Percentiles rank a stretch among this genome's conserved stretches.
phyloP scores from a whole-genome alignment of 1,140 invertebrate species.

The Alviniconcha marisindica region DNA sequence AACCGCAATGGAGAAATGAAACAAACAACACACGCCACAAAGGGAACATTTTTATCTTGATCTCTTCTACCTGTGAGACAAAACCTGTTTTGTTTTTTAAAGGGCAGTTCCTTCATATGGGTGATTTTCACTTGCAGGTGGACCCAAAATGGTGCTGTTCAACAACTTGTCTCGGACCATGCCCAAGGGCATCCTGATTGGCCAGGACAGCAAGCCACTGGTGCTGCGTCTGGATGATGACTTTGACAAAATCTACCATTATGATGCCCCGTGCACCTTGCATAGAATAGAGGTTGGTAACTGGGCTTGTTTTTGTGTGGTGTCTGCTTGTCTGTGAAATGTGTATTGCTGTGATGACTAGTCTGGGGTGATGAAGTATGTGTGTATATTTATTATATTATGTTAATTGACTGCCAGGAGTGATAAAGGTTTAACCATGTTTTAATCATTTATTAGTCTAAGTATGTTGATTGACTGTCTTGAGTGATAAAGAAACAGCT shows the following conservation, averaged over 20 bases:
- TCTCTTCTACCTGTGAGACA: no score
- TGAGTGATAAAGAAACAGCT: no score
- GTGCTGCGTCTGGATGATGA: constrained; percentile 85
- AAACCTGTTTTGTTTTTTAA: no score
- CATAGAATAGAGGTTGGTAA: constrained; percentile 82
- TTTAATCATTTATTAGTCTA: no score
- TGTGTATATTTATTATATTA: not conserved
- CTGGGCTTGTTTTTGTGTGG: no score
- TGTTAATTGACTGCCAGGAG: not conserved
- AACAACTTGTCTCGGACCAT: constrained; percentile 90
- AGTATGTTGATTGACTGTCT: no score
- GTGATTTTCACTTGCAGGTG: no score
- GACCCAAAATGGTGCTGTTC: constrained; percentile 87
- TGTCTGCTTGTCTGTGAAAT: not conserved
- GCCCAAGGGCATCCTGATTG: constrained; percentile 88
- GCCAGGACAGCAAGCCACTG: constrained; percentile 86
- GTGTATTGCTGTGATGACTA: not conserved
- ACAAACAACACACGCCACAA: no score
- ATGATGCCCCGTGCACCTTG: constrained; percentile 82
- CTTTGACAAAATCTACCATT: constrained; percentile 81
- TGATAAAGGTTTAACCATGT: not conserved
- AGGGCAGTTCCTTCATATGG: no score
- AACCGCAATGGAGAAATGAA: no score
- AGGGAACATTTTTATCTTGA: no score
- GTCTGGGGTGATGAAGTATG: not conserved